phyloP scores from a whole-genome alignment of 2,797 vertebrate species.

The Chelon auratus region DNA sequence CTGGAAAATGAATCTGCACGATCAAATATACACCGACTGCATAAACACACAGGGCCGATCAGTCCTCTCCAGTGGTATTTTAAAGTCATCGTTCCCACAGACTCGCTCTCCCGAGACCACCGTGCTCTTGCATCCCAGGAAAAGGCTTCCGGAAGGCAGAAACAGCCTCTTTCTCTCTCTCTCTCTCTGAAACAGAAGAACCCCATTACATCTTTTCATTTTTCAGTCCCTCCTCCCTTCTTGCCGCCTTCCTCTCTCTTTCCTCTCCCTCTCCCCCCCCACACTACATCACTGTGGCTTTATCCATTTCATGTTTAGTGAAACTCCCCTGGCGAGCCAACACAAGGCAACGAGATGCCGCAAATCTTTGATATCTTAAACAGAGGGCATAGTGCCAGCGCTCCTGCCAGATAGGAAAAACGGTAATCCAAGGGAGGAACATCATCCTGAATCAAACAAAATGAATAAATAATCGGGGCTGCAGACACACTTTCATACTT shows the following conservation, averaged over 20 bases:
- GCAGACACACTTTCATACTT: slow-evolving; percentile 85
- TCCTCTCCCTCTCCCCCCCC: slow-evolving; percentile 25
- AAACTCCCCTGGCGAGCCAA: slow-evolving; percentile 82
- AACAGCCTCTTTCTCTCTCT: slow-evolving; percentile 18
- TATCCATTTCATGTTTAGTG: slow-evolving; percentile 85
- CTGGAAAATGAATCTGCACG: slow-evolving; percentile 59
- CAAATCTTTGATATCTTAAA: slow-evolving; percentile 88
- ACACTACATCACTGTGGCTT: slow-evolving; percentile 76
- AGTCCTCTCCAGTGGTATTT: slow-evolving; percentile 73
- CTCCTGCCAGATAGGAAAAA: slow-evolving; percentile 80
- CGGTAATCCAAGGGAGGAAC: slow-evolving; percentile 82
- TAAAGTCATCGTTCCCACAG: slow-evolving; percentile 68
- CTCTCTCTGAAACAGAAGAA: slow-evolving; percentile 70
- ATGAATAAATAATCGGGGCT: slow-evolving; percentile 87
- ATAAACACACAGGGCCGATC: slow-evolving; percentile 62
- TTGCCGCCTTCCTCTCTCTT: slow-evolving; percentile 16
- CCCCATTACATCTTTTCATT: slow-evolving; percentile 76
- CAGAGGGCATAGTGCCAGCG: slow-evolving; percentile 83
- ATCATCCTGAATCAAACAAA: slow-evolving; percentile 86
- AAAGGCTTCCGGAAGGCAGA: slow-evolving; percentile 66
- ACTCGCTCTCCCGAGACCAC: slow-evolving; percentile 74
- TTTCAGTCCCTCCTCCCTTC: slow-evolving; percentile 56
- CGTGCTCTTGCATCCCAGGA: slow-evolving; percentile 62
- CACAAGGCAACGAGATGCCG: slow-evolving; percentile 78
- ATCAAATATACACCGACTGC: slow-evolving; percentile 73